These are phyloP conservation scores for Tiliacea aurago DNA, from an alignment of 2,888 invertebrate species.

Conservation along the genomic window DNA sequence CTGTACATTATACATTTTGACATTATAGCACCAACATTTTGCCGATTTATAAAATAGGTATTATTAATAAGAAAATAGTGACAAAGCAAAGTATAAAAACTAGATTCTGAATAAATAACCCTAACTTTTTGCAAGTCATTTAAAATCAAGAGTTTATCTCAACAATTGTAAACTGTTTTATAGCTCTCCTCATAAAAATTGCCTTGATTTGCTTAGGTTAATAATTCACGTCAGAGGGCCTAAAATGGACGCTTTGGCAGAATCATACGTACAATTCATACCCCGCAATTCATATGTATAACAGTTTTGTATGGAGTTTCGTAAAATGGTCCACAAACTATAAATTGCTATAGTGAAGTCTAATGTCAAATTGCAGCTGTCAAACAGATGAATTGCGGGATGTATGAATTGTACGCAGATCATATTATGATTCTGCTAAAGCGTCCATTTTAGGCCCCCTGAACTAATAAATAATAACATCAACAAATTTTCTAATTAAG, in stretches of 20 bases:
- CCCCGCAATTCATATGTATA: too few species aligned
- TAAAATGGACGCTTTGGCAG: too few species aligned
- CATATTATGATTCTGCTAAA: too few species aligned
- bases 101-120: background rate
- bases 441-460: too few species aligned
- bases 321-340: too few species aligned
- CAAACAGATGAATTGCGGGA: too few species aligned
- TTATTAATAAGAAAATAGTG: background rate
- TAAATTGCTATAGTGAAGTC: too few species aligned
- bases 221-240: background rate
- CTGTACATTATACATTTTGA: background rate
- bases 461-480: background rate
- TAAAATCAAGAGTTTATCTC: background rate
- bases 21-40: too few species aligned
- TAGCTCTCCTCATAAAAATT: constrained; percentile 4
- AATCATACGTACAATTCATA: too few species aligned
- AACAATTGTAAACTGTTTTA: background rate
- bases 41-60: background rate
- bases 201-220: background rate
- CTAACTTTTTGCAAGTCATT: background rate
- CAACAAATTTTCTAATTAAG: background rate
- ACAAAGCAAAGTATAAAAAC: background rate
- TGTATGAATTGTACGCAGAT: too few species aligned
- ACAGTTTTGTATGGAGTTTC: too few species aligned
- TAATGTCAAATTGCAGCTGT: too few species aligned